A percentile compares a stretch with the other conserved stretches of the same genome.
Evolutionary conservation across 2,113 vertebrate species (phyloP).

Genomic region (Arizona elegans): DNA sequence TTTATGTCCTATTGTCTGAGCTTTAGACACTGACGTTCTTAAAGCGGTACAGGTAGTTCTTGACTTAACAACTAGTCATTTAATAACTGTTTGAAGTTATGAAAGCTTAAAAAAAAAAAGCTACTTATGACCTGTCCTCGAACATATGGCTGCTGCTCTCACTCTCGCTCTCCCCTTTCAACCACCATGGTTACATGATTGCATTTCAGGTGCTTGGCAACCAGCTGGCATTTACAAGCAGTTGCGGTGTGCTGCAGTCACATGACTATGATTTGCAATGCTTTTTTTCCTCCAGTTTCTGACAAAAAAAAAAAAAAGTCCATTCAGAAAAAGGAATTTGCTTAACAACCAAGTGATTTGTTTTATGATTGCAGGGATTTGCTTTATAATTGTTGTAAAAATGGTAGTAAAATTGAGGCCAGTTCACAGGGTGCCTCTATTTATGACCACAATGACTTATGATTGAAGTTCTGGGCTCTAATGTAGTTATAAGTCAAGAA

Average conservation of each 20-base stretch:
- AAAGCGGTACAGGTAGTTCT: background rate
- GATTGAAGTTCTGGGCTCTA: background rate
- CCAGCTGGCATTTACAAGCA: background rate
- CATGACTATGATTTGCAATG: background rate
- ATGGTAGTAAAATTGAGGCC: background rate
- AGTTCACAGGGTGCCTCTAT: background rate
- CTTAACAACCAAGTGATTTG: background rate
- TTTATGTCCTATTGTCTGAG: conserved; percentile 25
- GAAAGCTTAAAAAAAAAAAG: background rate
- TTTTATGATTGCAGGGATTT: background rate
- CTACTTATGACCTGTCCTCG: background rate
- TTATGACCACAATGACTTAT: background rate
- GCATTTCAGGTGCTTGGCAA: background rate
- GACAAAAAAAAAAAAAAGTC: background rate
- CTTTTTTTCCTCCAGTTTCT: background rate
- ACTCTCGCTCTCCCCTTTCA: background rate
- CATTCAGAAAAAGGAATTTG: background rate
- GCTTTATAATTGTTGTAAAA: background rate
- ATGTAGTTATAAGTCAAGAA: background rate
- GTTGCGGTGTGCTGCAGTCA: background rate
- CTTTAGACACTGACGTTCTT: conserved; percentile 11
- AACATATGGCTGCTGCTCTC: background rate
- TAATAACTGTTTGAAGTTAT: background rate
- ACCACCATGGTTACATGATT: background rate
- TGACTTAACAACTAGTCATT: background rate